A percentile compares a stretch with the other conserved stretches of the same genome.
Evolutionary conservation across 2,113 vertebrate species (phyloP).

Genomic region (Arizona elegans): DNA sequence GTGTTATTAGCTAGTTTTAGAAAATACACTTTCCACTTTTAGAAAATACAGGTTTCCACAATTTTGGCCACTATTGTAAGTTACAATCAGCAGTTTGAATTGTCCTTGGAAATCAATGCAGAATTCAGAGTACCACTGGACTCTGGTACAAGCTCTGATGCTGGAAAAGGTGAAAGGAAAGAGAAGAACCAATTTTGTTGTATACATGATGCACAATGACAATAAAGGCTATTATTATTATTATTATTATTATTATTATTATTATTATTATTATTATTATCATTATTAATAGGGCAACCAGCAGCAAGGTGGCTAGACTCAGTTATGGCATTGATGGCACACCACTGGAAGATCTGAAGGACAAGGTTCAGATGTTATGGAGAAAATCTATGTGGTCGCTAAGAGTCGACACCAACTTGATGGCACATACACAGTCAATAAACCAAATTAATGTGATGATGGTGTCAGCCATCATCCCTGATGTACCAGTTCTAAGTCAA

Average conservation of each 20-base stretch:
- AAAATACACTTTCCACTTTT: too few relatives aligned
- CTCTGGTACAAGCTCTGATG: neutral
- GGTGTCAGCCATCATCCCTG: neutral
- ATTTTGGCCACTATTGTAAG: too few relatives aligned
- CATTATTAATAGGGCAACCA: neutral
- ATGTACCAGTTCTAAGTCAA: neutral
- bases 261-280: too few relatives aligned
- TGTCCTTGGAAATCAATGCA: neutral
- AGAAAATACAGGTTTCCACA: too few relatives aligned
- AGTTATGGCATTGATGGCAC: neutral
- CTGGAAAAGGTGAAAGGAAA: neutral
- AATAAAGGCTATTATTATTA: too few relatives aligned
- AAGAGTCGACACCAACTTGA: neutral
- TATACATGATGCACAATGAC: too few relatives aligned
- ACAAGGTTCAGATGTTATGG: neutral
- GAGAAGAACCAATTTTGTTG: neutral
- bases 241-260: too few relatives aligned
- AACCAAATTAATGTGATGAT: neutral
- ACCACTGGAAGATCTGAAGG: neutral
- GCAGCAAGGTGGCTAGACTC: neutral
- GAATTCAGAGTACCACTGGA: neutral
- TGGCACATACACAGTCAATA: neutral
- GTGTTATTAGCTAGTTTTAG: too few relatives aligned
- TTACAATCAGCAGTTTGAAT: neutral
- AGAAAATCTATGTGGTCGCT: neutral